phyloP scores from a whole-genome alignment of 2,797 vertebrate genomes.

The Hapalemur alaotrensis region DNA sequence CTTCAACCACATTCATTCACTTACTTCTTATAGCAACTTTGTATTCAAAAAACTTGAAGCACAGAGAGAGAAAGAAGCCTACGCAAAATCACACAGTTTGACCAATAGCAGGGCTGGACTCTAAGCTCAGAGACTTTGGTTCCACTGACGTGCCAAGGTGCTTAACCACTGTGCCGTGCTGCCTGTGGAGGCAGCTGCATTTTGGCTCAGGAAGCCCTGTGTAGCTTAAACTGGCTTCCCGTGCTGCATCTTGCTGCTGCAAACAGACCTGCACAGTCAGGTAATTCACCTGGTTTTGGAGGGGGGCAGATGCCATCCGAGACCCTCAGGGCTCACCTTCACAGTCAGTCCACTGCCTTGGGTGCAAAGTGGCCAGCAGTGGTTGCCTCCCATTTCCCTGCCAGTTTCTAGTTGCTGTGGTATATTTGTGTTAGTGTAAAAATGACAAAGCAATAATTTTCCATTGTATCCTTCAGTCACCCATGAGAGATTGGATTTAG shows the following conservation, averaged over 20 bases:
- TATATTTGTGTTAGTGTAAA: constrained; percentile 79
- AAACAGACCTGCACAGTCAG: background rate
- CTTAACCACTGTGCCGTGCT: background rate
- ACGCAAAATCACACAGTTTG: background rate
- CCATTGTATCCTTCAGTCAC: constrained; percentile 84
- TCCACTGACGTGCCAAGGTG: background rate
- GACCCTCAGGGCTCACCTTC: background rate
- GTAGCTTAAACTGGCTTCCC: rapidly evolving
- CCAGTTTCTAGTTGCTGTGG: constrained; percentile 31
- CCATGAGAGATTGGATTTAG: constrained; percentile 84
- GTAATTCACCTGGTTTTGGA: background rate
- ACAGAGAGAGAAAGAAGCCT: background rate
- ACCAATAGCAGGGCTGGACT: background rate
- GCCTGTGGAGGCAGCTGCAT: background rate
- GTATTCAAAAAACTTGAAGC: background rate
- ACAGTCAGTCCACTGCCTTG: background rate
- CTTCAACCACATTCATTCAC: background rate
- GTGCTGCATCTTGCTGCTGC: rapidly evolving
- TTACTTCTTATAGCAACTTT: background rate
- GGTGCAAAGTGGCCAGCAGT: background rate
- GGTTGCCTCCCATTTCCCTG: constrained; percentile 36
- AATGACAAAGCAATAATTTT: constrained; percentile 84
- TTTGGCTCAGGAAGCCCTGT: background rate
- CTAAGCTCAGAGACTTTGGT: background rate
- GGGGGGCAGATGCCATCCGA: background rate